Percentiles rank a stretch among this genome's conserved stretches.
Conservation (phyloP, 2,888 invertebrate species). For the Dorcus parallelipipedus region DNA sequence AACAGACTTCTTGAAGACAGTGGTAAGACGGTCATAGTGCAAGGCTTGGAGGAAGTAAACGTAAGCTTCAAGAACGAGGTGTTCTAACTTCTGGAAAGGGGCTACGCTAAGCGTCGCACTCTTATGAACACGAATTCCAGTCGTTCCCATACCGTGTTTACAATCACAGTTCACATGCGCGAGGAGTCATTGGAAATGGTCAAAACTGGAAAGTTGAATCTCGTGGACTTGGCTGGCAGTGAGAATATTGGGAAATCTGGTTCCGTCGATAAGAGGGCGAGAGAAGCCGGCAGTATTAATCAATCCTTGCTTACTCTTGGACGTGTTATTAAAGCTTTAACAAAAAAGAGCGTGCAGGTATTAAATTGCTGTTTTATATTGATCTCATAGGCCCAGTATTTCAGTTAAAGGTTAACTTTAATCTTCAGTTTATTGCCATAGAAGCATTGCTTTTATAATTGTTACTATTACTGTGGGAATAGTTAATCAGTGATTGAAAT, state of each 20-base stretch:
- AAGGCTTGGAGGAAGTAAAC: conserved; percentile 86
- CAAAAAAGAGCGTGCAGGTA: conserved; percentile 87
- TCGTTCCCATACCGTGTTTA: conserved; percentile 95
- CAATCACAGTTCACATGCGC: conserved; percentile 88
- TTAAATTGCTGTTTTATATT: conserved; percentile 5
- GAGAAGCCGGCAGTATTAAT: conserved; percentile 96
- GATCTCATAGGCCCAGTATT: too few species aligned
- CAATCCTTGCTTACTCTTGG: conserved; percentile 92
- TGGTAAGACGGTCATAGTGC: conserved; percentile 69
- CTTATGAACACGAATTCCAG: conserved; percentile 94
- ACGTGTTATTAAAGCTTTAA: conserved; percentile 90
- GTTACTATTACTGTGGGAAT: too few species aligned
- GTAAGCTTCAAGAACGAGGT: conserved; percentile 87
- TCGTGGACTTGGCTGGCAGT: conserved; percentile 96
- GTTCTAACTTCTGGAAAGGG: conserved; percentile 82
- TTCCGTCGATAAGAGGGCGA: conserved; percentile 78
- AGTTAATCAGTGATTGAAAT: too few species aligned
- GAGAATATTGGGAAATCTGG: conserved; percentile 97
- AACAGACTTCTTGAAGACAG: too few species aligned
- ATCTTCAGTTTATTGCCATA: too few species aligned
- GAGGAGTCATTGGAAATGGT: conserved; percentile 80
- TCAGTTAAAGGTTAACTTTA: too few species aligned
- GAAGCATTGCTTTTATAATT: too few species aligned
- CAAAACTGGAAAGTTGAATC: conserved; percentile 93
- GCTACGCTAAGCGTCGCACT: conserved; percentile 81